Conservation (phyloP, 2,888 invertebrate species). For the Rotaria magnacalcarata region DNA sequence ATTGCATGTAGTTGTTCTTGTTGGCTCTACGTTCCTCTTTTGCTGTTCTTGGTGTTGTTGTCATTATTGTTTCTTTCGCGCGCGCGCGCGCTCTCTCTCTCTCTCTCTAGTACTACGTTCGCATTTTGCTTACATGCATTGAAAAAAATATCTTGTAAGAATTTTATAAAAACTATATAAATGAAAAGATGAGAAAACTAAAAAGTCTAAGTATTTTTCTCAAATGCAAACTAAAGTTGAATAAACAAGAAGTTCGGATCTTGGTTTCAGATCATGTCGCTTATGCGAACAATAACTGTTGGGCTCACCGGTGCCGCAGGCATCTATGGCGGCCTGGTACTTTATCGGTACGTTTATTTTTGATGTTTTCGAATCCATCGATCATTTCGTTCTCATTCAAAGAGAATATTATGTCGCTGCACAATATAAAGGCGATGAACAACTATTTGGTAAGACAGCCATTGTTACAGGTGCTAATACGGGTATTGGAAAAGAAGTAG, state of each 20-base stretch:
- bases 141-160: constrained; percentile 12
- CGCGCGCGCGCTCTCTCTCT: not conserved
- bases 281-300: constrained; percentile 19
- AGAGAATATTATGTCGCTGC: constrained; percentile 38
- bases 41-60: not conserved
- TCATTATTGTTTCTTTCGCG: not conserved
- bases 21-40: not conserved
- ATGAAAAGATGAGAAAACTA: constrained; percentile 3
- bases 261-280: not conserved
- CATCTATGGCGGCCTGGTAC: constrained; percentile 14
- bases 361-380: constrained; percentile 13
- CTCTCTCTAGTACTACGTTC: not conserved
- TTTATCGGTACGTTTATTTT: not conserved
- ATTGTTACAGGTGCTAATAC: constrained; percentile 76
- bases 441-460: constrained; percentile 65
- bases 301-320: not conserved
- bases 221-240: constrained; percentile 30
- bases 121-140: not conserved
- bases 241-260: constrained; percentile 9
- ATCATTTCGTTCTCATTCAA: constrained; percentile 15
- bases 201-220: not conserved
- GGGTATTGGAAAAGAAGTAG: constrained; percentile 76
- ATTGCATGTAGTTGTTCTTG: not conserved
- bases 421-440: constrained; percentile 43
- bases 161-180: constrained; percentile 34